Evolutionary conservation across 1,140 invertebrate species (phyloP), one percentile per base, ranked within the genome.

Genomic region (Lineus longissimus): DNA sequence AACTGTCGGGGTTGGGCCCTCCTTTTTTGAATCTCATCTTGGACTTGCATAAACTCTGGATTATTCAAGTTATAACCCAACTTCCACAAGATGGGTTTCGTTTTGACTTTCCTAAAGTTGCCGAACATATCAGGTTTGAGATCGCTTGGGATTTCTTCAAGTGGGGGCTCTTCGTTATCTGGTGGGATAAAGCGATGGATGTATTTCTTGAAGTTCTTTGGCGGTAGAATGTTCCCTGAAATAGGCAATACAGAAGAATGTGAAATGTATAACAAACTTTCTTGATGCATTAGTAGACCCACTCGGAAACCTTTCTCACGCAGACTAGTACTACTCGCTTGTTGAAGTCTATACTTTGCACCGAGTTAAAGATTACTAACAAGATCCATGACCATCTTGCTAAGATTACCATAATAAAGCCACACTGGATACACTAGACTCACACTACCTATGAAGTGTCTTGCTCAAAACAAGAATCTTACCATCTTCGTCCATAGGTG

Each of bases 161-260:
- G 23, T 70, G 73, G 17, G 73, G 71, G 6, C 70, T 70, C 6
- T 72, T 71, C 36, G n/a, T 47, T 31, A 25, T 65, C 68, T 11
- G 70, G 70, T 2, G 76, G 73, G 9, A 76, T 51, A 67, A 79
- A 78, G 22, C 71, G 61, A 45, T 72, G 75, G 41, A 71, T 70
- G 65, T 81, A 79, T 60, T 74, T 79, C 61, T 76, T 76, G 66
- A 76, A 79, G 67, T 81, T 77, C 43, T 75, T 73, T 33, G 79
- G 79, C 43, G 79, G 77, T 33, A 76, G 64, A 58, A 81, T 81
- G 55, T 77, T 73, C 23, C 79, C 78, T 78, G 65, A 1, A 71
- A 65, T 41, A 30, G 25, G 47, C 51, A 63, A 27, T 61, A 55
- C 63, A 57, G n/a, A 43, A 31, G 19, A 60, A 45, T 25, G 23